A percentile compares a stretch with the other conserved stretches of the same genome.
Conservation (phyloP, 2,113 vertebrate species). For the Polypterus bichir region DNA sequence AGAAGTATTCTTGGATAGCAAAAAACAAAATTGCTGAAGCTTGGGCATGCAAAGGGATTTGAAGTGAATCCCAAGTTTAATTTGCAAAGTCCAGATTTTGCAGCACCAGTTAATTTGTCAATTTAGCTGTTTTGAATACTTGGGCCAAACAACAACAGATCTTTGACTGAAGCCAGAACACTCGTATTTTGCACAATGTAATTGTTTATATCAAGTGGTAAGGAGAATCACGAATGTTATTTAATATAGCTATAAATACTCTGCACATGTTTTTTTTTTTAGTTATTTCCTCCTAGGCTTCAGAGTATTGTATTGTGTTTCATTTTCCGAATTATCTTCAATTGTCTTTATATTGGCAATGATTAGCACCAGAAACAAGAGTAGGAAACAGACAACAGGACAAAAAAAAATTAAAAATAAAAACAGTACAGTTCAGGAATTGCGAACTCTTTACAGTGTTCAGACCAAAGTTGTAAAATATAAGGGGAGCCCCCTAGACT, state of each 20-base stretch:
- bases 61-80: constrained; percentile 7
- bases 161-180: neutral
- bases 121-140: neutral
- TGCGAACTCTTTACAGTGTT: neutral
- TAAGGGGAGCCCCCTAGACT: neutral
- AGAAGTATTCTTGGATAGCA: neutral
- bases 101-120: neutral
- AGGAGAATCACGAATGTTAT: neutral
- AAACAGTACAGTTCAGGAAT: neutral
- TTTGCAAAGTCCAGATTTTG: neutral
- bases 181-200: neutral
- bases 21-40: constrained; percentile 2
- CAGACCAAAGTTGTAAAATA: neutral
- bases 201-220: neutral
- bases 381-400: neutral
- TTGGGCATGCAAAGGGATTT: constrained; percentile 17
- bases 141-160: neutral
- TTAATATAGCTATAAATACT: neutral
- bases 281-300: constrained; percentile 1
- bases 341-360: constrained; percentile 1
- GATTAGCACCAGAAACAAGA: neutral
- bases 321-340: neutral
- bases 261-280: neutral
- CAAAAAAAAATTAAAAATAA: too few relatives aligned
- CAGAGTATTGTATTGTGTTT: constrained; percentile 1